Evolutionary conservation across 2,888 invertebrate genomes (phyloP), one percentile per base, ranked within the genome.

Genomic region (Rhaphigaster nebulosa): DNA sequence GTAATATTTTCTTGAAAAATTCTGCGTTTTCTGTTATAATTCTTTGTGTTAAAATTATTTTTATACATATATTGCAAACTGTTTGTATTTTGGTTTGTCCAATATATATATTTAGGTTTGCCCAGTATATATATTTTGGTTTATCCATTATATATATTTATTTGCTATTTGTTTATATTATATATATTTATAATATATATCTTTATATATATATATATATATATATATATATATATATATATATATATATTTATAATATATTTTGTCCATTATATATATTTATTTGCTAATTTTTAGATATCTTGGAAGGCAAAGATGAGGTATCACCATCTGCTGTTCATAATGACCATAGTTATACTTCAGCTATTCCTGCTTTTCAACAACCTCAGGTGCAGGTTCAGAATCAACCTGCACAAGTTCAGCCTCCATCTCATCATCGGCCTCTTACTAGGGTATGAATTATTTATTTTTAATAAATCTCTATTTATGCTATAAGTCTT

Each of bases 341-440:
- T 38, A 90, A 91, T 65, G 92, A 92, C 54, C 92, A 92, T 70
- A 92, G 92, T 60, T 92, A 92, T 54, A 91, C 91, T 38, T 84
- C 91, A 65, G 26, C 89, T n/a, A 10, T 90, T 6, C 88, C 90
- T 20, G 52, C 52, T 26, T 76, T n/a, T 60, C 56, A 84, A 6
- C 91, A 91, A 54, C 80, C 70, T 18, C 88, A 45, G 23, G 90
- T 23, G 5, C 88, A 91, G 50, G 38, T 34, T 8, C 90, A 87
- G 15, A 45, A 70, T 12, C 87, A 56, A 29, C 56, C 56, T 34
- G 50, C 26, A 20, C 88, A 91, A 54, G 52, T 15, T 50, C 76
- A 80, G 38, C 65, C 50, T 50, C 87, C 56, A 38, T 29, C 54
- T 18, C 65, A 65, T n/a, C 80, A 87, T 90, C 54, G 90, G 5